phyloP scores from a whole-genome alignment of 2,888 invertebrate species.

The Lagria hirta region DNA sequence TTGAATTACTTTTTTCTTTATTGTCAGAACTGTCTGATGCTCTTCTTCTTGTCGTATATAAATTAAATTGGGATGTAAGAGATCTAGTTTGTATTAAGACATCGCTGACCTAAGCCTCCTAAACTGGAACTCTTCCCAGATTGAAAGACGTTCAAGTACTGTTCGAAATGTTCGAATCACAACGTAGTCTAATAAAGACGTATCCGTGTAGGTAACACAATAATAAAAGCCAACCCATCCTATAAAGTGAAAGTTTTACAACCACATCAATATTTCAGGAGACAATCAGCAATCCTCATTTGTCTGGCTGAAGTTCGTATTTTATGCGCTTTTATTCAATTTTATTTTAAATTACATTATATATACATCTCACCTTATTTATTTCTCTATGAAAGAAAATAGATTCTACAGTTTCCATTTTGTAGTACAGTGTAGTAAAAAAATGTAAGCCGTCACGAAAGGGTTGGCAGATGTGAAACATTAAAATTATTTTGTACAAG shows the following conservation, averaged over 20 bases:
- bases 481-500: too few species aligned
- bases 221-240: constrained; percentile 43
- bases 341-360: constrained; percentile 8
- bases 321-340: constrained; percentile 33
- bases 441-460: too few species aligned
- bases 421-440: too few species aligned
- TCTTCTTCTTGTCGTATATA: constrained; percentile 17
- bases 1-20: too few species aligned
- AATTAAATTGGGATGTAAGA: constrained; percentile 17
- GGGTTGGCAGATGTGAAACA: too few species aligned
- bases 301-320: constrained; percentile 32
- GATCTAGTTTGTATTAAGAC: constrained; percentile 24
- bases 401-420: too few species aligned
- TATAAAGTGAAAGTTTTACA: constrained; percentile 44
- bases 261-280: constrained; percentile 44
- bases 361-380: constrained; percentile 7
- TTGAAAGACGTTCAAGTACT: constrained; percentile 30
- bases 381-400: too few species aligned
- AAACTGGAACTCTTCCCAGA: constrained; percentile 27
- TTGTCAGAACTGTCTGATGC: too few species aligned
- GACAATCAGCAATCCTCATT: constrained; percentile 40
- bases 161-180: constrained; percentile 31
- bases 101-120: constrained; percentile 30
- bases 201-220: constrained; percentile 36
- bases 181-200: constrained; percentile 42